Evolutionary conservation across 1,140 invertebrate genomes (phyloP).

Genomic region (Phenacoccus solenopsis): DNA sequence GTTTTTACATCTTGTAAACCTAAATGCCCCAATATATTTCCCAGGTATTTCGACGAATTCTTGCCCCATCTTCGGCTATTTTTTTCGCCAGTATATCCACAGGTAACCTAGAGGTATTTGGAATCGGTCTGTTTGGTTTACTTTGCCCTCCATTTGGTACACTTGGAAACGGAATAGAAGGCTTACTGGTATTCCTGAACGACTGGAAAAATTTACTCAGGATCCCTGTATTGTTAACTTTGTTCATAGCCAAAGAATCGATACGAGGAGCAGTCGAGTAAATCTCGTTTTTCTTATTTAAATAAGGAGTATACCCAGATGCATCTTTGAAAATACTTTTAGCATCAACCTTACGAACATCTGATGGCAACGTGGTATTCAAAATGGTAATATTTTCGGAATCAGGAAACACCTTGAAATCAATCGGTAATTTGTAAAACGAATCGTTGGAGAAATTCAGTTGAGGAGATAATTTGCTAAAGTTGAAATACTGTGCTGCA

Average conservation of each 20-base stretch:
- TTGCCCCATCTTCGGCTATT: background rate
- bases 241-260: background rate
- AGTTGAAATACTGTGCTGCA: background rate
- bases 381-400: background rate
- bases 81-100: background rate
- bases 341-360: background rate
- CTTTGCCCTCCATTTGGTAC: no score
- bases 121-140: background rate
- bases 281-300: background rate
- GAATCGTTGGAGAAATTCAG: background rate
- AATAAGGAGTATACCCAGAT: background rate
- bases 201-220: background rate
- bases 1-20: background rate
- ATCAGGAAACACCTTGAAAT: background rate
- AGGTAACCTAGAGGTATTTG: background rate
- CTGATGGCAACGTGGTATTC: background rate
- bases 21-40: background rate
- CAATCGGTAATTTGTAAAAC: background rate
- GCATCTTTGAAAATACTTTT: background rate
- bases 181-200: no score
- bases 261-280: background rate
- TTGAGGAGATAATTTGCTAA: background rate
- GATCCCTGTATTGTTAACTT: background rate
- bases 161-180: no score
- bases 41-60: background rate